Percentiles rank a stretch among this genome's conserved stretches.
phyloP scores from a whole-genome alignment of 2,113 vertebrate species.

The Poicephalus meyeri region DNA sequence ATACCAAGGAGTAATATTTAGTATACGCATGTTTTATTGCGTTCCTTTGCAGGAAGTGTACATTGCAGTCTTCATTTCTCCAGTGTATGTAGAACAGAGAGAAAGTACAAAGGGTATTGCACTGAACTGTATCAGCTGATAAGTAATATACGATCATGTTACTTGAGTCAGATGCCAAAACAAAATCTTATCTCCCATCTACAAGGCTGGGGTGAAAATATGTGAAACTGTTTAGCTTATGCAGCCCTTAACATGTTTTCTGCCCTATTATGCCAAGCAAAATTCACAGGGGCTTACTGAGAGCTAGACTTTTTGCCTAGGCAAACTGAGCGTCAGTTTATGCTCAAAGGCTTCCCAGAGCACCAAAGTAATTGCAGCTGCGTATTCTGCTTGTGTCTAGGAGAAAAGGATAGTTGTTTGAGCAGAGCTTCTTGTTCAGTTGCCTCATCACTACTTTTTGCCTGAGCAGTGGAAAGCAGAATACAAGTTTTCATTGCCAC shows the following conservation, averaged over 20 bases:
- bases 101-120: background rate
- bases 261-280: background rate
- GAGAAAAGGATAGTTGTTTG: background rate
- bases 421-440: background rate
- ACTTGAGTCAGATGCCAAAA: background rate
- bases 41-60: background rate
- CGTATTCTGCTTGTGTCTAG: background rate
- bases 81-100: background rate
- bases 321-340: background rate
- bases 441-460: background rate
- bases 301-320: background rate
- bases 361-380: background rate
- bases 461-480: background rate
- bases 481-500: background rate
- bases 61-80: background rate
- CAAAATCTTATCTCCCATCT: background rate
- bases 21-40: background rate
- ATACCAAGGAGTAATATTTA: background rate
- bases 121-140: background rate
- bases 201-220: background rate
- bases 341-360: background rate
- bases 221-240: background rate
- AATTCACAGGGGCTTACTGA: background rate
- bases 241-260: background rate
- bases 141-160: background rate